Conservation (phyloP, 2,113 vertebrate genomes). For the Zosterops japonicus region DNA sequence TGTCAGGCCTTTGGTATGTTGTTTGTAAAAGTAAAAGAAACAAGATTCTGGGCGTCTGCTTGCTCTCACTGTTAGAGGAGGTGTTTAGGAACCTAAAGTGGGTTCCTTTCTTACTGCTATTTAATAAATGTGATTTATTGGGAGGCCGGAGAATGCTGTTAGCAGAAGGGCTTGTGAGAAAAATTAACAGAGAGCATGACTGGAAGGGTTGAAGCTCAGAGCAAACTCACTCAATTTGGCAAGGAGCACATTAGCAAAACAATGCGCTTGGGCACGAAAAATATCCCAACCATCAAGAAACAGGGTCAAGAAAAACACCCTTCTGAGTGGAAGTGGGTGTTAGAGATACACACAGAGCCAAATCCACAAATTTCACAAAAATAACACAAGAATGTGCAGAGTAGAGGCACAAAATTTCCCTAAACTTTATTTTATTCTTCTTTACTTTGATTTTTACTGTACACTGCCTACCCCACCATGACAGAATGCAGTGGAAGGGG, state of each 20-base stretch:
- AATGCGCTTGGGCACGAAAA: background rate
- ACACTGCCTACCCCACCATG: accelerated
- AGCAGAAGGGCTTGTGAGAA: background rate
- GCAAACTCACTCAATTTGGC: background rate
- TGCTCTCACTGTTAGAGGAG: background rate
- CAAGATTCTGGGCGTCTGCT: background rate
- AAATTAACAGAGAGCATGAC: background rate
- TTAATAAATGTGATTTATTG: background rate
- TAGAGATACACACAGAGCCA: background rate
- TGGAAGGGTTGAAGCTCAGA: background rate
- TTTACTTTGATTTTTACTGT: background rate
- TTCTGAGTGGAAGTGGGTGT: background rate
- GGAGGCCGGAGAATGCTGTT: background rate
- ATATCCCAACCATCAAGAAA: background rate
- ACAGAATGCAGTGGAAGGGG: no score
- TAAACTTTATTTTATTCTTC: background rate
- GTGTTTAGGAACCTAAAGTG: background rate
- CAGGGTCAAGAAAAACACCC: background rate
- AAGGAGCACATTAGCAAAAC: background rate
- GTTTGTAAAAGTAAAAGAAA: slow-evolving; percentile 31
- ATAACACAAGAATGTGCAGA: background rate
- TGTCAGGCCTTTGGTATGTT: slow-evolving; percentile 13
- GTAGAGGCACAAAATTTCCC: background rate
- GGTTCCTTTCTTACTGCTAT: background rate
- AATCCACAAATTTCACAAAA: background rate